A percentile compares a stretch with the other conserved stretches of the same genome.
phyloP scores from a whole-genome alignment of 2,888 invertebrate genomes.

The Keiferia lycopersicella region DNA sequence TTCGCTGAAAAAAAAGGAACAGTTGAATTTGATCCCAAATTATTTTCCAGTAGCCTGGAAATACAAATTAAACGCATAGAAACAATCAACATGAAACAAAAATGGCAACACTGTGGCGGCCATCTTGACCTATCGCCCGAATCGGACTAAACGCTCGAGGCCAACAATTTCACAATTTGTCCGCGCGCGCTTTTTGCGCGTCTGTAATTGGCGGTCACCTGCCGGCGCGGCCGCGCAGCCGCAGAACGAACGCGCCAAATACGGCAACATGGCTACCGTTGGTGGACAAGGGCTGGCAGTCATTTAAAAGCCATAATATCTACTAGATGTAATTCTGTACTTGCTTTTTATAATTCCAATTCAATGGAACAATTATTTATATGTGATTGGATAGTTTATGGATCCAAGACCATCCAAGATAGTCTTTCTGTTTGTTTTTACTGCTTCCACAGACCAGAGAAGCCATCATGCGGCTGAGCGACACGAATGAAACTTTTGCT shows the following conservation, averaged over 20 bases:
- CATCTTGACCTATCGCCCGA: conserved; percentile 31
- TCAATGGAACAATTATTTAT: too few species aligned
- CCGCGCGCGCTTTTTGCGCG: conserved; percentile 71
- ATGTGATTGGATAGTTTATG: too few species aligned
- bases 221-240: conserved; percentile 44
- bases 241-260: conserved; percentile 60
- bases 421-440: too few species aligned
- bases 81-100: conserved; percentile 4
- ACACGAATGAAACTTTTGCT: too few species aligned
- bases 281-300: conserved; percentile 42
- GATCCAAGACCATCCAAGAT: too few species aligned
- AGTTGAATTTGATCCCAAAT: too few species aligned
- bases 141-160: conserved; percentile 42
- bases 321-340: neutral
- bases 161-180: conserved; percentile 81
- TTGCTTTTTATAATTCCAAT: too few species aligned
- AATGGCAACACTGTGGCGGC: conserved; percentile 31
- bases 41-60: neutral
- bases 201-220: conserved; percentile 77
- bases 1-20: too few species aligned
- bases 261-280: conserved; percentile 55
- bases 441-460: too few species aligned
- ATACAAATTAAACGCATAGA: neutral
- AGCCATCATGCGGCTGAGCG: too few species aligned
- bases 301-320: neutral